Base-by-base conservation (phyloP, 2,113 vertebrate species). In the Panthera tigris region DNA sequence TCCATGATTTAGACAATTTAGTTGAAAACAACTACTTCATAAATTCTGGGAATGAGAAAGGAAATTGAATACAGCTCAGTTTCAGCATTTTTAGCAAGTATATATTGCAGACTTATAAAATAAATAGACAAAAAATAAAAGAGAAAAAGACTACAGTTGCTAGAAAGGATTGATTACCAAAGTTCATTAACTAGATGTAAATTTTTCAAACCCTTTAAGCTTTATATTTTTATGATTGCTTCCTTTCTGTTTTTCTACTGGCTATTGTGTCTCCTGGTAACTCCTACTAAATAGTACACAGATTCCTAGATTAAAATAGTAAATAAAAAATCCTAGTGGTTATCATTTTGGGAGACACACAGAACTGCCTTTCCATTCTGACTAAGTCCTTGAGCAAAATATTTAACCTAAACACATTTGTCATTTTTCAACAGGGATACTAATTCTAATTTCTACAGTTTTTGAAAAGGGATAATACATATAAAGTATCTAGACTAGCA, bases 1-100 rank as follows among this genome's bases (percentile, higher is more conserved):
- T 82, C 61, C 45, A 57, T 73, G 66, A 97, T 88, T 96, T 94
- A 95, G 93, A 96, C 57, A 97, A 97, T 94, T 97, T 94, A 41
- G 69, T 73, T 89, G 85, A 94, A 95, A 91, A 81, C 50, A 96
- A 92, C 33, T 81, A 81, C 76, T 81, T 88, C 31, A 94, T 92
- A 97, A 92, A 88, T 92, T 95, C 68, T 92, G 33, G 23, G 80
- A 76, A 41, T 69, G 39, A 81, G 94, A 91, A 91, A 71, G 65
- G 92, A 94, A 90, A 90, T 13, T 90, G 27, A 18, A 83, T 19
- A 79, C 50, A 41, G 71, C 80, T 96, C 61, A 92, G 41, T 68
- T 81, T 94, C 31, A 84, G 39, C 93, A 74, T 76, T 80, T 95
- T 92, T 74, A 83, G 7, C 19, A 87, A 69, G 14, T 45, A 48